Evolutionary conservation across 30 jellyfish, hydroid and myxozoan genomes (phyloP), one percentile per base, ranked within the genome.

Genomic region (Mastigias papua): DNA sequence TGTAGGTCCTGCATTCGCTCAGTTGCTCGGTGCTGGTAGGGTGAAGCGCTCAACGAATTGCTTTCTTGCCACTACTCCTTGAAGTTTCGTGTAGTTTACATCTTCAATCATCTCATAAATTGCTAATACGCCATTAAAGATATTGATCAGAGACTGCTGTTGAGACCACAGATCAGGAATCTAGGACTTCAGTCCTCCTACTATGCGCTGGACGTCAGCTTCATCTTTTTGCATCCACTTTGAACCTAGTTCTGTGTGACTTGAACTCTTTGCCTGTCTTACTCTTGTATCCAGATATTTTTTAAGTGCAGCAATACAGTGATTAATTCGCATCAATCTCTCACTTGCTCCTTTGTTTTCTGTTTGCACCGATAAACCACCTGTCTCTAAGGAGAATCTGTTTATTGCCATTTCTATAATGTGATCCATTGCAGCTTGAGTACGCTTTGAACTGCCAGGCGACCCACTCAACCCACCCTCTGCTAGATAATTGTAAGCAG

Each of bases 281-380:
- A 54, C 82, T 58, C 28, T 64, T 61, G 81, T 32, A 25, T 42
- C 54, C 54, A 42, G 54, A 48, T 77, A 48, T 17, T 77, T 50
- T 48, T 58, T 77, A 50, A 48, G 49, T 16, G 88, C 88, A 28
- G 88, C 88, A 50, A 0, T 48, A 58, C n/a, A 30, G 80, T 50
- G 80, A 77, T 77, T 77, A 16, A 77, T 50, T 58, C 23, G 25
- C 80, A 77, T 48, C 81, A 86, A 77, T 77, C 88, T 77, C 80
- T 50, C 88, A 48, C 88, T 77, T 20, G 84, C 79, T n/a, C 88
- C 88, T 19, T 48, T 58, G 80, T 77, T 77, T 77, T 77, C 88
- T 20, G 88, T 77, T 58, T 77, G 79, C n/a, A 11, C 88, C 25
- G 81, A 77, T 77, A 77, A 29, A 46, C 88, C 88, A 58, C 79